Evolutionary conservation across 1,140 invertebrate genomes (phyloP), one percentile per base, ranked within the genome.

Genomic region (Rhynchophorus ferrugineus): DNA sequence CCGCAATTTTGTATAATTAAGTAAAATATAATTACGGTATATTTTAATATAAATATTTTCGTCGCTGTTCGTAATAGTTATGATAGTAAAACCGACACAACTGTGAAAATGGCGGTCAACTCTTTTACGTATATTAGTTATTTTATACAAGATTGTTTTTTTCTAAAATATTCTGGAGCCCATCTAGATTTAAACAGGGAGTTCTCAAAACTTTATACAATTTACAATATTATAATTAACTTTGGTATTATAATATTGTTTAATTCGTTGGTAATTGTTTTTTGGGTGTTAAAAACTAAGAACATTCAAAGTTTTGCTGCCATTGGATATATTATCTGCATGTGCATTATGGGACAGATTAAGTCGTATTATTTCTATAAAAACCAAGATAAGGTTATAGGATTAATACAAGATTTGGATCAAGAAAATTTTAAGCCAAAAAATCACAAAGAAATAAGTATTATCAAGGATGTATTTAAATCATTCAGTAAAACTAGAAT

Each of bases 311-410:
- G 19, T 11, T 36, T 47, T 38, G 34, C 45, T 7, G 9, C 33
- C 7, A 6, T 37, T 9, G 45, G 45, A 37, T 47, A 47, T 17
- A 11, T 47, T 8, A 16, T 37, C 3, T 11, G 18, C 9, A 38
- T 16, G 7, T 47, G 34, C 14, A 6, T 47, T 13, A 36, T 37
- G 33, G 13, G 6, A 1, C 6, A 16, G 9, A 5, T 47, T n/a
- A 47, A 47, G 29, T 47, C 45, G 6, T 37, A 36, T 37, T 47
- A 36, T 14, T 5, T 47, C 6, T 47, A 16, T 20, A 18, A 13
- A n/a, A 36, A 47, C 19, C 3, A 34, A 36, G 18, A 47, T 3
- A 11, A 18, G 19, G 35, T 47, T 16, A n/a, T 17, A 47, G 14
- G 37, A n/a, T 7, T 47, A 5, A 1, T 37, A 9, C 1, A 13